Base-by-base conservation (phyloP, 2,113 vertebrate genomes). In the Nothobranchius kuhntae region DNA sequence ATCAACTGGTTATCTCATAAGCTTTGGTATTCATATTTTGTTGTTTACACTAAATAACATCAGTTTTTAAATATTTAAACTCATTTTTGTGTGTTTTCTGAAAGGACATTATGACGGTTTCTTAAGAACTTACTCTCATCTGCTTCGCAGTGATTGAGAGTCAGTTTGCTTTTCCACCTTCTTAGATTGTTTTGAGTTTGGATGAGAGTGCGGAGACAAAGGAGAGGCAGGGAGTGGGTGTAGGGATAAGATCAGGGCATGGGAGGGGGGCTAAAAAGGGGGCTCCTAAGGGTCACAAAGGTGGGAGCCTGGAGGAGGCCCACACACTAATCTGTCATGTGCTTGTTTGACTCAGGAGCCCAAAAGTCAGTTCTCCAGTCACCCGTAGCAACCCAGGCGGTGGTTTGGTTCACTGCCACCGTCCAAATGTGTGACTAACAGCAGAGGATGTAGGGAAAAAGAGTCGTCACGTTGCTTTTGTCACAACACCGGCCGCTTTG, bases 251-350 rank as follows among this genome's bases (percentile, higher is more conserved):
- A 77, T 60, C 56, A 65, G 62, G 76, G 71, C 60, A 71, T 62
- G 70, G 78, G 69, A 78, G 84, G 81, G 78, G 68, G 76, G 38
- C 38, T 87, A 75, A 83, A 81, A 78, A 82, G 82, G 79, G 82
- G 81, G 71, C 65, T 80, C 92, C 92, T 91, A 83, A 88, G 91
- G 93, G 93, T 94, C 95, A 93, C 79, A 54, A 83, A 92, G 92
- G 94, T 95, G 94, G 92, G 92, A 82, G 89, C 89, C 90, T 91
- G 88, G 87, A 74, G 82, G 88, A 93, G 92, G 92, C 92, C 91
- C 92, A 92, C 83, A 87, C 93, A 92, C 90, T 94, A 94, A 95
- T 95, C 93, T 93, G 92, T 95, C 94, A 95, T 93, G 92, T 91
- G 90, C 91, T 95, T 89, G 89, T 93, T 95, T 95, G 92, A 93